A percentile compares a stretch with the other conserved stretches of the same genome.
Evolutionary conservation across 2,113 vertebrate species (phyloP).

Genomic region (Panthera tigris): DNA sequence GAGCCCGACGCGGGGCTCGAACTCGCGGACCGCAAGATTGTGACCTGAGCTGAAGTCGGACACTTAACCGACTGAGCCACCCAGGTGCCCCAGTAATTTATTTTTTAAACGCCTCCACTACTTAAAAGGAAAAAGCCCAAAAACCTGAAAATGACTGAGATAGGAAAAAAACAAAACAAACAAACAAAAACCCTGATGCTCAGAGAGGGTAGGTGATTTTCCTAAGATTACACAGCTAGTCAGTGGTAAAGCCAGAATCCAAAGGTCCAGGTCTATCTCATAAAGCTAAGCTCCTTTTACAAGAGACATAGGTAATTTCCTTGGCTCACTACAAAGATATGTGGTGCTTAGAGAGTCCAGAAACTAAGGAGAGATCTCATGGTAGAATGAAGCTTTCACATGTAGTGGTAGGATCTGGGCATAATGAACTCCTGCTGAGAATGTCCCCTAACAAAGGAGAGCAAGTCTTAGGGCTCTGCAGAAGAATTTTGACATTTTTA

Average conservation of each 20-base stretch:
- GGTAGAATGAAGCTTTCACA: background rate
- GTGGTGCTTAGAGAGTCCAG: background rate
- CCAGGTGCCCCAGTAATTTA: background rate
- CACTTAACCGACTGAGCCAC: no score
- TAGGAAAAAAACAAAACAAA: background rate
- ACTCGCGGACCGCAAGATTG: no score
- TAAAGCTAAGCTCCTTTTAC: background rate
- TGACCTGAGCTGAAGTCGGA: no score
- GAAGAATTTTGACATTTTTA: background rate
- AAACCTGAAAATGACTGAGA: background rate
- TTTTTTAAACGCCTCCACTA: background rate
- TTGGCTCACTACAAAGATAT: background rate
- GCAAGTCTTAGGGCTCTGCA: background rate
- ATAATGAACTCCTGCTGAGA: background rate
- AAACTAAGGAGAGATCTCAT: background rate
- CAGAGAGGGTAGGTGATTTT: background rate
- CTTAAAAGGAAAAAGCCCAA: background rate
- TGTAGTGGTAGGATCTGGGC: background rate
- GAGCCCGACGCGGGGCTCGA: no score
- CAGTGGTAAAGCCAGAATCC: background rate
- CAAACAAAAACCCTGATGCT: background rate
- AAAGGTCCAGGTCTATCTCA: background rate
- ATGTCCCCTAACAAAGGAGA: background rate
- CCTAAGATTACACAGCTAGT: background rate
- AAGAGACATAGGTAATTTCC: background rate